Conservation (phyloP, 2,113 vertebrate genomes). For the Hydropotes inermis region DNA sequence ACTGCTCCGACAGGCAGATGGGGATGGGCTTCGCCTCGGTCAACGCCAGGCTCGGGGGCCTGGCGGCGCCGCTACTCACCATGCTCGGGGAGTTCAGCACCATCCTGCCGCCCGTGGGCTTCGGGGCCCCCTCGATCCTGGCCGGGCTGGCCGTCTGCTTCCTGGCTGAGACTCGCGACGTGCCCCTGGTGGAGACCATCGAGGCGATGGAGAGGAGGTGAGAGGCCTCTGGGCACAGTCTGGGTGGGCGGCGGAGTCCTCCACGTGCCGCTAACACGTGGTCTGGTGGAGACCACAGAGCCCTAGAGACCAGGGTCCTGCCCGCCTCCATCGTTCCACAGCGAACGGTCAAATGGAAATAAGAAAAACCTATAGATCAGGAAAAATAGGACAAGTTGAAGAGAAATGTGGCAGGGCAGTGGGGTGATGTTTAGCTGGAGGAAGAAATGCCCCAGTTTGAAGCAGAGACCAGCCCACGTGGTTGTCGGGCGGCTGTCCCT, state of each 20-base stretch:
- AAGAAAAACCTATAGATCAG: background rate
- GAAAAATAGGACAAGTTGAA: background rate
- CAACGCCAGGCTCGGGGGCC: constrained; percentile 85
- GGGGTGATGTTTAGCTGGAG: fast-evolving
- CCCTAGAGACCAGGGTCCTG: fast-evolving
- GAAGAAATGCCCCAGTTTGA: background rate
- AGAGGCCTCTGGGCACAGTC: background rate
- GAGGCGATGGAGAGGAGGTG: constrained; percentile 82
- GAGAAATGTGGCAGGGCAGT: background rate
- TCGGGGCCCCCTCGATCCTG: constrained; percentile 79
- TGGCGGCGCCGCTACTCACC: constrained; percentile 84
- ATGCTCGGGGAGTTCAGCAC: constrained; percentile 75
- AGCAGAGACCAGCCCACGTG: background rate
- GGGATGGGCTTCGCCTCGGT: constrained; percentile 85
- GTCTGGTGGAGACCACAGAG: background rate
- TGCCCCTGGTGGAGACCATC: constrained; percentile 84
- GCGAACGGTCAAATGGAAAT: fast-evolving
- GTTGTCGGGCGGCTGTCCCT: fast-evolving
- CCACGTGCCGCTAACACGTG: fast-evolving
- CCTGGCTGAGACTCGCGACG: constrained; percentile 83
- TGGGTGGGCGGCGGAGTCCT: too few relatives aligned
- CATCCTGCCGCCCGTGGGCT: constrained; percentile 77
- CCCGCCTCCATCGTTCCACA: background rate
- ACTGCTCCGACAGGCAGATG: constrained; percentile 81
- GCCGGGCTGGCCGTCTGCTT: constrained; percentile 81